phyloP scores from a whole-genome alignment of 2,113 vertebrate species.

The Sinocyclocheilus rhinocerous region DNA sequence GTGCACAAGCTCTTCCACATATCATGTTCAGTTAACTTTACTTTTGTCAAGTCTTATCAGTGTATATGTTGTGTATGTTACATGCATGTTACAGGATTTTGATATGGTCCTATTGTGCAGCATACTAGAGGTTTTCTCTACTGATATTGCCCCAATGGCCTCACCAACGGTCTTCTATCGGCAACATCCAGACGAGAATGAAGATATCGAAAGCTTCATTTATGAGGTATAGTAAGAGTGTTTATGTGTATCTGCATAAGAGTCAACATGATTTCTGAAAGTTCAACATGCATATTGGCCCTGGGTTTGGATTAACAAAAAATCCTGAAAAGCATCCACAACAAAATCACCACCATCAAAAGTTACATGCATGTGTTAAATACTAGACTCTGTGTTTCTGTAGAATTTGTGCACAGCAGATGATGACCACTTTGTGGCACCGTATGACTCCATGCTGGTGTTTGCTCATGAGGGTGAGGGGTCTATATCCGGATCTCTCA shows the following conservation, averaged over 20 bases:
- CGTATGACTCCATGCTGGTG: constrained; percentile 64
- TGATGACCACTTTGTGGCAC: constrained; percentile 53
- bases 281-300: background rate
- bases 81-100: background rate
- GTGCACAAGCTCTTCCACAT: constrained; percentile 39
- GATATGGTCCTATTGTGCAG: constrained; percentile 10
- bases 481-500: constrained; percentile 57
- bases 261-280: background rate
- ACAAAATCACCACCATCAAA: background rate
- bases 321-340: background rate
- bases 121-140: background rate
- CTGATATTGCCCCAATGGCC: background rate
- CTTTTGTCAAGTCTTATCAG: background rate
- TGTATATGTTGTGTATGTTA: background rate
- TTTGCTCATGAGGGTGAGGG: constrained; percentile 59
- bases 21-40: background rate
- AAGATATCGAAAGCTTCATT: constrained; percentile 52
- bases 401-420: constrained; percentile 59
- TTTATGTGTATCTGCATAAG: background rate
- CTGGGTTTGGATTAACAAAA: background rate
- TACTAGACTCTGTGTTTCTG: constrained; percentile 2
- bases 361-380: background rate
- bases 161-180: background rate
- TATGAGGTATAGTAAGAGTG: constrained; percentile 52
- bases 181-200: background rate